Percentiles rank a stretch among this genome's conserved stretches.
These are phyloP conservation scores for Catostylus mosaicus DNA, from an alignment of 30 jellyfish, hydroid and myxozoan species.

Conservation along the genomic window DNA sequence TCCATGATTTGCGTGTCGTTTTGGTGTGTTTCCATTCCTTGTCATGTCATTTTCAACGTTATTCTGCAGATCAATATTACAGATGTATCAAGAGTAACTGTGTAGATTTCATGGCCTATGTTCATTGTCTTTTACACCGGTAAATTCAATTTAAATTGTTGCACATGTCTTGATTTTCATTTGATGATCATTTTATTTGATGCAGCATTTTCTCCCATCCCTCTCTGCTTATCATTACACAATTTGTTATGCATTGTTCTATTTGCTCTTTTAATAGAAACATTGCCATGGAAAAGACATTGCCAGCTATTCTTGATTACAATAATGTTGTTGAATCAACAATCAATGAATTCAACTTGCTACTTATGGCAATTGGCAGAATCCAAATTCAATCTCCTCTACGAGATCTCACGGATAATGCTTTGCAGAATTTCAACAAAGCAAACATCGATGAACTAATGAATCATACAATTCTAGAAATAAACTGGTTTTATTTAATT, in stretches of 20 bases:
- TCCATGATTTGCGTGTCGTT: too few species aligned
- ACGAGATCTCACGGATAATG: background rate
- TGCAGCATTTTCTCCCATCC: too few species aligned
- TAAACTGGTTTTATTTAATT: slow-evolving; percentile 15
- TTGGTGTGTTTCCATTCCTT: too few species aligned
- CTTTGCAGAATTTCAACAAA: background rate
- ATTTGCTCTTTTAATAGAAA: background rate
- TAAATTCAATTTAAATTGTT: background rate
- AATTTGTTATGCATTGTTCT: too few species aligned
- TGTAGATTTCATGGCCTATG: slow-evolving; percentile 6
- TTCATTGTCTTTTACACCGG: background rate
- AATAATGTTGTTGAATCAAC: background rate
- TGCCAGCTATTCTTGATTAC: background rate
- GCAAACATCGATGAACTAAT: background rate
- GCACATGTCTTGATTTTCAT: too few species aligned
- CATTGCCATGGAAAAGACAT: background rate
- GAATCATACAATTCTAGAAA: slow-evolving; percentile 7
- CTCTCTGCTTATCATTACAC: too few species aligned
- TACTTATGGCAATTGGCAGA: slow-evolving; percentile 21
- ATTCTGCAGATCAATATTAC: background rate
- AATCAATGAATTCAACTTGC: background rate
- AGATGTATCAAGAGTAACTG: background rate
- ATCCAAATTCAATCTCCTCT: slow-evolving; percentile 25
- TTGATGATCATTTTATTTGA: background rate
- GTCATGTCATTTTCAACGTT: too few species aligned